Percentiles rank a stretch among this genome's conserved stretches.
phyloP scores from a whole-genome alignment of 2,888 invertebrate species.

The Lasius fuliginosus region DNA sequence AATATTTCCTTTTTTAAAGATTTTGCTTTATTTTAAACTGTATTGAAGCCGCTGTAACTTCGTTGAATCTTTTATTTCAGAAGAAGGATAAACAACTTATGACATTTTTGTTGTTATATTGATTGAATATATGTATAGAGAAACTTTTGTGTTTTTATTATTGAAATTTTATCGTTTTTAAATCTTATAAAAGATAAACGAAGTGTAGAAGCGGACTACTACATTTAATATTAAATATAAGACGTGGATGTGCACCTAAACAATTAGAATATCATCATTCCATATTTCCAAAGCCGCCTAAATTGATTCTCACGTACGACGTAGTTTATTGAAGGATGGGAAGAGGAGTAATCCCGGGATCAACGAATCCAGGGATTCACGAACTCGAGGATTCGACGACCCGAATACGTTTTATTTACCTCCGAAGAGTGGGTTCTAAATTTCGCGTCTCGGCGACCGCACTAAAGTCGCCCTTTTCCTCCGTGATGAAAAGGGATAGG shows the following conservation, averaged over 20 bases:
- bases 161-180: neutral
- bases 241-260: neutral
- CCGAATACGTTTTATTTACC: conserved; percentile 47
- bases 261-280: neutral
- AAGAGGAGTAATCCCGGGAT: conserved; percentile 1
- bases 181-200: neutral
- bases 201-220: neutral
- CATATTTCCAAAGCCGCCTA: neutral
- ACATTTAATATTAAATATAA: neutral
- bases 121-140: neutral
- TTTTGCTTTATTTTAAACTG: neutral
- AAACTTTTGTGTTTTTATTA: neutral
- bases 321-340: neutral
- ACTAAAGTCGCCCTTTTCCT: conserved; percentile 37
- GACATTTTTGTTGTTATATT: neutral
- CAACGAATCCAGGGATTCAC: conserved; percentile 6
- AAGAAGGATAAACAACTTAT: neutral
- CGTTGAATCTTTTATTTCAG: neutral
- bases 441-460: conserved; percentile 22
- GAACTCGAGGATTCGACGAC: conserved; percentile 26
- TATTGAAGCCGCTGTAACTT: neutral
- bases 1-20: neutral
- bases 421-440: conserved; percentile 39
- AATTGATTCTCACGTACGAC: conserved; percentile 4
- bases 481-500: conserved; percentile 59